A percentile compares a stretch with the other conserved stretches of the same genome.
phyloP scores from a whole-genome alignment of 2,888 invertebrate species.

The Luffia ferchaultella region DNA sequence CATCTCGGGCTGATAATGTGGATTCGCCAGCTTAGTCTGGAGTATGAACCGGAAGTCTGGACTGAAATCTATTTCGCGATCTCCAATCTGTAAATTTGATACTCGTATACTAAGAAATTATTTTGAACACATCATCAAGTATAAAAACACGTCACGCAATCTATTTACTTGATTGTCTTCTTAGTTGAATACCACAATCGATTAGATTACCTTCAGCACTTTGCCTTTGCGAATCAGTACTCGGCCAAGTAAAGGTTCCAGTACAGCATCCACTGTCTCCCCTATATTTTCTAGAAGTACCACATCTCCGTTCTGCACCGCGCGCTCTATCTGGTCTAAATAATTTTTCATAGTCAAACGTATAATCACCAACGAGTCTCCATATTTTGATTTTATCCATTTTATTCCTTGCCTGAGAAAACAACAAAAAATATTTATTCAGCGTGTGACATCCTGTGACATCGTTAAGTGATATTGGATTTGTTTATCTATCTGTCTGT shows the following conservation, averaged over 20 bases:
- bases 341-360: slow-evolving; percentile 84
- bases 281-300: slow-evolving; percentile 90
- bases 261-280: slow-evolving; percentile 88
- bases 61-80: slow-evolving; percentile 91
- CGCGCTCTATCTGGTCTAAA: slow-evolving; percentile 81
- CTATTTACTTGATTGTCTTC: too few species aligned
- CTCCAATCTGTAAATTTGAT: slow-evolving; percentile 88
- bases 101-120: too few species aligned
- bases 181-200: too few species aligned
- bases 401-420: slow-evolving; percentile 80
- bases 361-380: slow-evolving; percentile 74
- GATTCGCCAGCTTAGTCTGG: slow-evolving; percentile 94
- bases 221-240: slow-evolving; percentile 89
- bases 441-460: too few species aligned
- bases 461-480: too few species aligned
- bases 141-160: too few species aligned
- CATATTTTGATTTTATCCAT: slow-evolving; percentile 93
- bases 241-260: slow-evolving; percentile 88
- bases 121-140: too few species aligned
- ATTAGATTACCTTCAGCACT: slow-evolving; percentile 59
- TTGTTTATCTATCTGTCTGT: too few species aligned
- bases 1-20: slow-evolving; percentile 96
- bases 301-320: slow-evolving; percentile 76
- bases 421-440: neutral
- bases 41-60: slow-evolving; percentile 82